Evolutionary conservation across 2,113 vertebrate species (phyloP), one percentile per base, ranked within the genome.

Genomic region (Macquaria australasica): DNA sequence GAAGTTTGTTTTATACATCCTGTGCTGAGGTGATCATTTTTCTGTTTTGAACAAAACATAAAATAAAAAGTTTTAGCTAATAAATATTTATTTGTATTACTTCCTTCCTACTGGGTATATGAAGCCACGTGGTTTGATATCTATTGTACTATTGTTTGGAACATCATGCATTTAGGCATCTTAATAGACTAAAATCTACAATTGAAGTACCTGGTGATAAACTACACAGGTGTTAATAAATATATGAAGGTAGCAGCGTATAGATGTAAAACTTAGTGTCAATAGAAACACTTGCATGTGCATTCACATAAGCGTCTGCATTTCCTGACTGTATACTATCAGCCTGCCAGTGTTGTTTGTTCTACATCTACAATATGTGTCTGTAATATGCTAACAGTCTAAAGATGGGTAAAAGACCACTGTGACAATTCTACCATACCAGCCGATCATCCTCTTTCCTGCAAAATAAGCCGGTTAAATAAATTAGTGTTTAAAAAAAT

Each of bases 401-500:
- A 51, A 58, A 51, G 18, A 73, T 11, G 50, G 12, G 11, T 68
- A 48, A 58, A 69, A 79, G 41, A 34, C 55, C 58, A n/a, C 21
- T 59, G 21, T 73, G 23, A 62, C 37, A 23, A 28, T 69, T 58
- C 45, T 3, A 66, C 69, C 51, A 56, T 3, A 66, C 69, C 51
- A 56, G 66, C 66, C 31, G 51, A 12, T 81, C 34, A 16, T 69
- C n/a, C 14, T 53, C 37, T 64, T 73, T 81, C 73, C 21, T 77
- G 72, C 79, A 83, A 79, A 69, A 45, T 77, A 64, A 72, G 31
- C 62, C 1, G 4, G 3, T 34, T 50, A 81, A 80, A 77, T 79
- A 81, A 31, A 83, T 45, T 62, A 23, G 20, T 75, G 68, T 67
- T 82, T 90, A 73, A 83, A 88, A 89, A 91, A 92, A 90, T 90